phyloP scores from a whole-genome alignment of 2,113 vertebrate species.

The Cephalophus harveyi region DNA sequence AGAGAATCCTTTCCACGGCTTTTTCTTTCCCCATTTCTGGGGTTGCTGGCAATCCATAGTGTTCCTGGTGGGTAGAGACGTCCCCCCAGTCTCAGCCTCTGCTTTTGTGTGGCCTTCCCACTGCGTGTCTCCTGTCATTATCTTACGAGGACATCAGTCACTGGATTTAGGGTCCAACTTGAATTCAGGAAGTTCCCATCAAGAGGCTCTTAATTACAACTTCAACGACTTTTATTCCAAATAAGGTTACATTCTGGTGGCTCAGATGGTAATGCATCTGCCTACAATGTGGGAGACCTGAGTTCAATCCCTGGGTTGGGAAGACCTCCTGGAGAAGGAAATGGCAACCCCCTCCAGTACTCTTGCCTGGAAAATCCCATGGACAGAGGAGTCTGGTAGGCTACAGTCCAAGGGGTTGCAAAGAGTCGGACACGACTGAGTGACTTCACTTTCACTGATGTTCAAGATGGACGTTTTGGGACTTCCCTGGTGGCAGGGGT shows the following conservation, averaged over 20 bases:
- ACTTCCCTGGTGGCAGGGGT: neutral
- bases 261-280: neutral
- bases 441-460: neutral
- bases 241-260: neutral
- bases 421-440: no score
- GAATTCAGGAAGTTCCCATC: neutral
- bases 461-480: neutral
- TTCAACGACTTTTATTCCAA: neutral
- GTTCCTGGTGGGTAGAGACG: neutral
- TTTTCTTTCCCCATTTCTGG: neutral
- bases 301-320: neutral
- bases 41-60: neutral
- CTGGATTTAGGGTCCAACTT: neutral
- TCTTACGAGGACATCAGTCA: neutral
- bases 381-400: neutral
- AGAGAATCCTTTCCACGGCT: neutral
- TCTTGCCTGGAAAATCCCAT: neutral
- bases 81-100: neutral
- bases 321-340: neutral
- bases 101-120: neutral
- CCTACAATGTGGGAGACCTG: fast-evolving
- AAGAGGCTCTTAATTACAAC: neutral
- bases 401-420: neutral
- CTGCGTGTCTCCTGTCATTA: neutral
- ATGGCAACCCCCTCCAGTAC: neutral